These are phyloP conservation scores for Babyrousa celebensis DNA, from an alignment of 2,797 vertebrate genomes.

Conservation along the genomic window DNA sequence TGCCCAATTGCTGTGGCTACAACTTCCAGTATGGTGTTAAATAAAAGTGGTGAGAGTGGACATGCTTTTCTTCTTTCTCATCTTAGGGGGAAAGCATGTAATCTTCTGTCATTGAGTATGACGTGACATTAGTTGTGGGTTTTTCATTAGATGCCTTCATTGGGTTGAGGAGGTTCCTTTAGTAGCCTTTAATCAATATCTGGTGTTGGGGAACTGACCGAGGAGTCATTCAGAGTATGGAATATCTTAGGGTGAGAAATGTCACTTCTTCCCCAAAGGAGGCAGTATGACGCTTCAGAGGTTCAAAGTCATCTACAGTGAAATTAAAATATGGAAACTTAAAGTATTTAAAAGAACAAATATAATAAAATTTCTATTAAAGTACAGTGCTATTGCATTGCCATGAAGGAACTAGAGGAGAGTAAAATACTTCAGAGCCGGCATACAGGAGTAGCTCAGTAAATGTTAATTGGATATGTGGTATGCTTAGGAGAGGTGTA, in stretches of 20 bases:
- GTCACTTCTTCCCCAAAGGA: not conserved
- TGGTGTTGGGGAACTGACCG: constrained; percentile 11
- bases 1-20: not conserved
- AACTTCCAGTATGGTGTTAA: not conserved
- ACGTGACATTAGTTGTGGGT: not conserved
- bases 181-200: constrained; percentile 39
- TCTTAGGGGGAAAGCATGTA: not conserved
- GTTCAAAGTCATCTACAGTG: not conserved
- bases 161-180: not conserved
- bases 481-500: not conserved
- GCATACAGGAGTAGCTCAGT: not conserved
- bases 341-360: constrained; percentile 62
- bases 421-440: constrained; percentile 12
- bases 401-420: not conserved
- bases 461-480: constrained; percentile 8
- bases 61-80: not conserved
- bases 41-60: not conserved
- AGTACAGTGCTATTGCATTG: constrained; percentile 2
- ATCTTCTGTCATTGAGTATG: constrained; percentile 4
- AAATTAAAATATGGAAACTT: constrained; percentile 48
- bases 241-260: constrained; percentile 53
- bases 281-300: not conserved
- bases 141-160: not conserved
- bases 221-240: not conserved
- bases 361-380: not conserved